phyloP scores from a whole-genome alignment of 2,113 vertebrate genomes.

The Chinchilla lanigera region DNA sequence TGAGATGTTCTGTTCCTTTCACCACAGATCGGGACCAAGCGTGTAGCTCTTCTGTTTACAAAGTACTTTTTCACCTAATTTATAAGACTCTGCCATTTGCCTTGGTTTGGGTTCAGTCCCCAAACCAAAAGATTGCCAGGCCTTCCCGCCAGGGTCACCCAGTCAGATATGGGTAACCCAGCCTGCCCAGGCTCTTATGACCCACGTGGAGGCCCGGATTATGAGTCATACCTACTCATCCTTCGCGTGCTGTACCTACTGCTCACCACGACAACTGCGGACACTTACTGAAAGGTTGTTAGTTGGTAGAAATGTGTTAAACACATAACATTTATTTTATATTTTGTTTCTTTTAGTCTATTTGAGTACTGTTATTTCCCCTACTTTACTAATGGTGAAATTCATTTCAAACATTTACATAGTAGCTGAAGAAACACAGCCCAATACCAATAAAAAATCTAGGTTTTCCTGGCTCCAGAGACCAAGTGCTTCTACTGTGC shows the following conservation, averaged over 20 bases:
- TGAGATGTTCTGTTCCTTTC: background rate
- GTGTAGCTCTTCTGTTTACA: background rate
- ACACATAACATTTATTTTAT: background rate
- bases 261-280: background rate
- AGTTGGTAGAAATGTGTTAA: background rate
- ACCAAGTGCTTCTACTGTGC: background rate
- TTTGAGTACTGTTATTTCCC: background rate
- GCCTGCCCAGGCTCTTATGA: background rate
- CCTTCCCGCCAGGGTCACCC: background rate
- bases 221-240: background rate
- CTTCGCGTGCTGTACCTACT: background rate
- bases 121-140: background rate
- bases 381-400: constrained; percentile 12
- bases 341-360: background rate
- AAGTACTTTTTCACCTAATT: background rate
- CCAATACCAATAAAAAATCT: background rate
- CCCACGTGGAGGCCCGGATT: accelerated
- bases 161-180: background rate
- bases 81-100: background rate
- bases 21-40: background rate
- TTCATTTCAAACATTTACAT: constrained; percentile 1
- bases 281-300: background rate
- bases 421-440: background rate
- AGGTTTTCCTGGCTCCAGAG: background rate
- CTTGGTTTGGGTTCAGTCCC: background rate